A percentile compares a stretch with the other conserved stretches of the same genome.
Conservation (phyloP, 2,888 invertebrate species). For the Leistus spinibarbis region DNA sequence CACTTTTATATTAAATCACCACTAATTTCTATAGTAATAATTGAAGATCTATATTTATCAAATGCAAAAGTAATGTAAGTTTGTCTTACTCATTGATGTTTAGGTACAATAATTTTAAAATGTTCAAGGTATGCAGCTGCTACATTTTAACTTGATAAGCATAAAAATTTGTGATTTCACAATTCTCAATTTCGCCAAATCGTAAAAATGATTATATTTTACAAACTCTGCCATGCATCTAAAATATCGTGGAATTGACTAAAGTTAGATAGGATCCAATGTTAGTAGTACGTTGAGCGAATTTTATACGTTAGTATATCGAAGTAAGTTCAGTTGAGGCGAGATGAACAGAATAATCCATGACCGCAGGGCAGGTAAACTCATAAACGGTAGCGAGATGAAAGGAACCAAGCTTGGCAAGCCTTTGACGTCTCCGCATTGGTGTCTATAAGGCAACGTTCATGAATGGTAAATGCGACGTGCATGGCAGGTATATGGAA, state of each 20-base stretch:
- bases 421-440: background rate
- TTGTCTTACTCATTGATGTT: too few species aligned
- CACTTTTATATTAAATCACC: too few species aligned
- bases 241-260: background rate
- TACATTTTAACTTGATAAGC: too few species aligned
- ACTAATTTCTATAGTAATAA: too few species aligned
- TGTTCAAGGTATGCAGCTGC: too few species aligned
- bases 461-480: slow-evolving; percentile 4
- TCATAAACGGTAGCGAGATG: slow-evolving; percentile 45
- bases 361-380: slow-evolving; percentile 44
- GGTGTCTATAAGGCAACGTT: background rate
- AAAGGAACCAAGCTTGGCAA: slow-evolving; percentile 41
- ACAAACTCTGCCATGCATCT: too few species aligned
- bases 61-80: too few species aligned
- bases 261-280: background rate
- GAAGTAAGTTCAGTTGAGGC: background rate
- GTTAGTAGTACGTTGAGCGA: background rate
- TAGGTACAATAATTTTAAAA: too few species aligned
- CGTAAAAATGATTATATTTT: too few species aligned
- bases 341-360: slow-evolving; percentile 21
- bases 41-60: too few species aligned
- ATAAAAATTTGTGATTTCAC: too few species aligned
- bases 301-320: background rate
- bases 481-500: background rate
- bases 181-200: too few species aligned